Conservation (phyloP, 2,113 vertebrate species). For the Dendrocopos noguchii region DNA sequence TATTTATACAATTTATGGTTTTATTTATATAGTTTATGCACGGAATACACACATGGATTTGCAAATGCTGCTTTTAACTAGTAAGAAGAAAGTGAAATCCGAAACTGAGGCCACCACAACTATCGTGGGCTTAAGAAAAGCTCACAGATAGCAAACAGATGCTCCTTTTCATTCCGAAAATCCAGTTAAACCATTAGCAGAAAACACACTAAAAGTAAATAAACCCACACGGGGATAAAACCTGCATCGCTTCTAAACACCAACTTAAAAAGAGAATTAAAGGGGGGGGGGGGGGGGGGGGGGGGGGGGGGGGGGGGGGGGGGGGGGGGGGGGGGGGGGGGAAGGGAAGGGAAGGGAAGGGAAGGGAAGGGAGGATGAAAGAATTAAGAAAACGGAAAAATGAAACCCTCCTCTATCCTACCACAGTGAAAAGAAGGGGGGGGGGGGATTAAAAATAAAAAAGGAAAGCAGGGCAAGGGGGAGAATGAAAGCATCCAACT, state of each 20-base stretch:
- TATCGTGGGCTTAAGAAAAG: slow-evolving; percentile 53
- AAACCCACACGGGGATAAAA: background rate
- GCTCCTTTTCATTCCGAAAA: slow-evolving; percentile 40
- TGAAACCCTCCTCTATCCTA: background rate
- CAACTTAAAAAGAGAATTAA: background rate
- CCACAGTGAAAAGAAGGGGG: background rate
- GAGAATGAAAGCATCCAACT: background rate
- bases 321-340: rapidly evolving
- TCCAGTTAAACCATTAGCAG: slow-evolving; percentile 48
- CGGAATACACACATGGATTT: slow-evolving; percentile 5
- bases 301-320: rapidly evolving
- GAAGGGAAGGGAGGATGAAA: too few relatives aligned
- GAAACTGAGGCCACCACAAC: slow-evolving; percentile 65
- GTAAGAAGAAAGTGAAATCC: slow-evolving; percentile 66
- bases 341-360: too few relatives aligned
- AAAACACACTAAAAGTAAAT: slow-evolving; percentile 31
- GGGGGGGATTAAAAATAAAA: too few relatives aligned
- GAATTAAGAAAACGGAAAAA: rapidly evolving
- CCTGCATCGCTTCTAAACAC: background rate
- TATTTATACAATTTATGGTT: slow-evolving; percentile 22
- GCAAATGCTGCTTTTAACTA: slow-evolving; percentile 52
- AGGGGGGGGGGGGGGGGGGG: rapidly evolving
- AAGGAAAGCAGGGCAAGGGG: background rate
- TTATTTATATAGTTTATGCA: slow-evolving; percentile 36
- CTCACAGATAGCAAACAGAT: slow-evolving; percentile 53